These are phyloP conservation scores for Tonatia bakeri DNA, from an alignment of 2,113 vertebrate genomes.

Conservation along the genomic window DNA sequence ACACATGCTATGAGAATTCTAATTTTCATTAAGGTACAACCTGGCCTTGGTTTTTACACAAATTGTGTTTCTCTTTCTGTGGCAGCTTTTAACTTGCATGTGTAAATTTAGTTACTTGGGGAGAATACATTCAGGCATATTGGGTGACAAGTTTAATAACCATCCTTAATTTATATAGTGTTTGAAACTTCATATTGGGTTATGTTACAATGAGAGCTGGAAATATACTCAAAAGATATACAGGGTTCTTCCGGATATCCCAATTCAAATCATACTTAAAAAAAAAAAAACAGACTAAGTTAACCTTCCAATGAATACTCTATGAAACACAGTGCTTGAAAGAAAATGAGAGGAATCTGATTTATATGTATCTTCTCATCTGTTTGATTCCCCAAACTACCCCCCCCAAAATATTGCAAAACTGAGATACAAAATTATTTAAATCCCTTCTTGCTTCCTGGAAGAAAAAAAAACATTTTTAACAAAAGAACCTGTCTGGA, in stretches of 20 bases:
- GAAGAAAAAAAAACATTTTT: neutral
- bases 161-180: constrained; percentile 3
- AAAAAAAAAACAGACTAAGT: neutral
- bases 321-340: neutral
- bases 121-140: constrained; percentile 26
- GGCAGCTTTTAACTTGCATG: constrained; percentile 47
- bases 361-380: neutral
- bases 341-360: neutral
- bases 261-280: neutral
- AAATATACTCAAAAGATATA: neutral
- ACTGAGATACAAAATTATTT: constrained; percentile 30
- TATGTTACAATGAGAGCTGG: neutral
- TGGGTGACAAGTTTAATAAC: constrained; percentile 11
- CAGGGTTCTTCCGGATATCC: constrained; percentile 11
- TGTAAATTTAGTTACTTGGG: constrained; percentile 43
- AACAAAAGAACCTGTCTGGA: constrained; percentile 25
- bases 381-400: neutral
- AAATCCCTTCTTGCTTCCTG: constrained; percentile 10
- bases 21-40: constrained; percentile 60
- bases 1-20: constrained; percentile 63
- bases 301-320: neutral
- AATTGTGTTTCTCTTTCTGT: constrained; percentile 56
- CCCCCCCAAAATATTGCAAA: constrained; percentile 15
- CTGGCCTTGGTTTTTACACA: neutral
- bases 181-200: constrained; percentile 16